Percentiles rank a stretch among this genome's conserved stretches.
These are phyloP conservation scores for Pinna nobilis DNA, from an alignment of 1,140 invertebrate genomes.

Conservation along the genomic window DNA sequence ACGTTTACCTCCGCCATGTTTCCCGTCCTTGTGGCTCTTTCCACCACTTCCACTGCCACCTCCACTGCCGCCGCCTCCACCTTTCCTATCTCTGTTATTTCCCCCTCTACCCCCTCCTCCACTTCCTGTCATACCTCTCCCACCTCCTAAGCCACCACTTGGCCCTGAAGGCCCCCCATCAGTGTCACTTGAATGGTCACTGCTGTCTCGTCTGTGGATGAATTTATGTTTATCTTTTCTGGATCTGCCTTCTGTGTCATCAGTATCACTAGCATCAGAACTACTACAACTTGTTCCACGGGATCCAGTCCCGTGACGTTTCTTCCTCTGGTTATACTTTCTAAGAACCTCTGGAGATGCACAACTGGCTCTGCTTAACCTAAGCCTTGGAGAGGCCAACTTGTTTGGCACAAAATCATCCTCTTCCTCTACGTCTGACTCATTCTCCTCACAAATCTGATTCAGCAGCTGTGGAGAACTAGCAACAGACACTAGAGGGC, in stretches of 20 bases:
- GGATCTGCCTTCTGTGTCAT: conserved; percentile 90
- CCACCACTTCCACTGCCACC: conserved; percentile 49
- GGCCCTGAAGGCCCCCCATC: conserved; percentile 60
- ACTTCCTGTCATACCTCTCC: conserved; percentile 45
- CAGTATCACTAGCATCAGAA: conserved; percentile 90
- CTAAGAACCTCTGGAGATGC: conserved; percentile 74
- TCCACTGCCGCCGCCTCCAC: conserved; percentile 51
- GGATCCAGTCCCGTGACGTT: conserved; percentile 82
- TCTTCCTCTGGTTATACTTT: conserved; percentile 79
- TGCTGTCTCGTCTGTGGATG: conserved; percentile 68
- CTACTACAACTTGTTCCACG: conserved; percentile 91
- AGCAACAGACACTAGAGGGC: conserved; percentile 76
- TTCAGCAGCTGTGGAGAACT: conserved; percentile 82
- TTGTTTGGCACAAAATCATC: conserved; percentile 64
- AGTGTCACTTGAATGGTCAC: conserved; percentile 74
- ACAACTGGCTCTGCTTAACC: conserved; percentile 48
- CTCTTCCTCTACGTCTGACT: conserved; percentile 71
- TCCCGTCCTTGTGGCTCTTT: conserved; percentile 38
- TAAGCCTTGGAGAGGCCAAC: conserved; percentile 51
- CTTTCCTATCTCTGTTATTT: conserved; percentile 45
- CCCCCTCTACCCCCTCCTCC: conserved; percentile 47
- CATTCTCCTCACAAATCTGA: conserved; percentile 84
- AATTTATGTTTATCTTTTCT: conserved; percentile 79
- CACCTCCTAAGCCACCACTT: conserved; percentile 46
- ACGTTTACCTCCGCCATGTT: conserved; percentile 36